Conservation (phyloP, 2,113 vertebrate species). For the Ameiurus melas region DNA sequence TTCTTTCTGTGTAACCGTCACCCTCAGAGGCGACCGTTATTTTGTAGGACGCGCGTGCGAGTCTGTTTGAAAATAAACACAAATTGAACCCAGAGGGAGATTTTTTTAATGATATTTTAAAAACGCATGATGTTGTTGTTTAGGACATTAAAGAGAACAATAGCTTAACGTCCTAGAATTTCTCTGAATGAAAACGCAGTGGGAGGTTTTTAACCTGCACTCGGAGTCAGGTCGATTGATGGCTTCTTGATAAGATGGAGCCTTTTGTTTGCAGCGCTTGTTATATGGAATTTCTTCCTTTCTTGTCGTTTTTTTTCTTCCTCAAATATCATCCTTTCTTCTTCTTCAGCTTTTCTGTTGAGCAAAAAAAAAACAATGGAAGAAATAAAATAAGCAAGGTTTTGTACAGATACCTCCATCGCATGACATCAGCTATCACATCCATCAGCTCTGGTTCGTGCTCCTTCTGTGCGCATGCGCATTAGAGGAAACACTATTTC, state of each 20-base stretch:
- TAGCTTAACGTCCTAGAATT: background rate
- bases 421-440: background rate
- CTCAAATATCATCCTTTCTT: background rate
- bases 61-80: background rate
- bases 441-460: constrained; percentile 7
- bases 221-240: background rate
- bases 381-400: background rate
- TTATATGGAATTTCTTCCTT: background rate
- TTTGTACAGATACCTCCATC: background rate
- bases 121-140: background rate
- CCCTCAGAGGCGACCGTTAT: background rate
- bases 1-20: background rate
- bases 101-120: too few species aligned
- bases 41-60: constrained; percentile 10
- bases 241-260: background rate
- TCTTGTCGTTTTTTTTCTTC: background rate
- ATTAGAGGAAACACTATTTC: constrained; percentile 15
- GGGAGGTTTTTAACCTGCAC: background rate
- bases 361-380: background rate
- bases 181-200: background rate
- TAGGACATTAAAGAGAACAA: background rate
- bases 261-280: background rate
- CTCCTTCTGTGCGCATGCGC: background rate
- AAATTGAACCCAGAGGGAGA: background rate
- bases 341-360: background rate